Percentiles rank a stretch among this genome's conserved stretches.
phyloP scores from a whole-genome alignment of 2,113 vertebrate genomes.

The Tachycineta bicolor region DNA sequence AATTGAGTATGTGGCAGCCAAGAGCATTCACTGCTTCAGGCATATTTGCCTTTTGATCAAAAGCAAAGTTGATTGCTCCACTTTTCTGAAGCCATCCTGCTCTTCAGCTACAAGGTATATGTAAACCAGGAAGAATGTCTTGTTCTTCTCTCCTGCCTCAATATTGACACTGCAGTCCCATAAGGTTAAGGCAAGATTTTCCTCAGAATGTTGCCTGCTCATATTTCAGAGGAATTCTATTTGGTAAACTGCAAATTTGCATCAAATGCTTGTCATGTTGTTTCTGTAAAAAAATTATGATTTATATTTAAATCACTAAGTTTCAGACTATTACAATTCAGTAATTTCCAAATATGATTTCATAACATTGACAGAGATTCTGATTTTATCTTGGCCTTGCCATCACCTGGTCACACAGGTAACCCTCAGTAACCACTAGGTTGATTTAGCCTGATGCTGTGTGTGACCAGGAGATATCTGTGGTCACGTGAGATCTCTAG shows the following conservation, averaged over 20 bases:
- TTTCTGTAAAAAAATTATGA: neutral
- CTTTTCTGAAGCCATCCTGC: neutral
- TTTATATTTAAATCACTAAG: neutral
- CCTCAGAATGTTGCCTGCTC: neutral
- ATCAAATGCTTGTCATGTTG: neutral
- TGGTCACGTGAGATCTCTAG: neutral
- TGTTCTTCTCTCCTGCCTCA: neutral
- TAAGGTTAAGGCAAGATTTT: neutral
- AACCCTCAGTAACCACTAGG: neutral
- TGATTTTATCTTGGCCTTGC: neutral
- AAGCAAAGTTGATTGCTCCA: neutral
- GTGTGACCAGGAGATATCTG: neutral
- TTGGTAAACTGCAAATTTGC: neutral
- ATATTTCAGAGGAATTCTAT: neutral
- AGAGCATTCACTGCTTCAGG: neutral
- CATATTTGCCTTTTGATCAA: neutral
- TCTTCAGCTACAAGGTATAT: neutral
- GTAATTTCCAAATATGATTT: neutral
- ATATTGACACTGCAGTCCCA: neutral
- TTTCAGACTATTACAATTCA: neutral
- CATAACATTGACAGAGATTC: neutral
- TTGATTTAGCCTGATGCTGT: neutral
- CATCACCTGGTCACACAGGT: neutral
- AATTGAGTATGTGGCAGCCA: neutral
- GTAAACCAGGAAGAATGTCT: neutral